These are phyloP conservation scores for Aradus depressus DNA, from an alignment of 2,888 invertebrate species.

Conservation along the genomic window DNA sequence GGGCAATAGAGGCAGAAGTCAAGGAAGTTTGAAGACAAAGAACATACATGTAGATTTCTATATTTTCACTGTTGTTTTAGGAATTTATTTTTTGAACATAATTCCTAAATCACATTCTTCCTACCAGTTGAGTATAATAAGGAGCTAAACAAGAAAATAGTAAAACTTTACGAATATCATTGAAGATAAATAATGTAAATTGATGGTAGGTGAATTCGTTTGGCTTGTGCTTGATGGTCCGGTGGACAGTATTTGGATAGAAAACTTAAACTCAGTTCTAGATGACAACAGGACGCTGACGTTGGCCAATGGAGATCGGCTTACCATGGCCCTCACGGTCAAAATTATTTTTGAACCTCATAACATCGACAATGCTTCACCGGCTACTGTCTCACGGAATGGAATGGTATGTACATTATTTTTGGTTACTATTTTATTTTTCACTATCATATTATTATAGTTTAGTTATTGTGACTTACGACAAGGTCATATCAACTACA, in stretches of 20 bases:
- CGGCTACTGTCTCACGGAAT: conserved; percentile 89
- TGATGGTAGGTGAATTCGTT: conserved; percentile 57
- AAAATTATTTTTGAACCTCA: conserved; percentile 96
- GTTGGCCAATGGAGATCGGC: conserved; percentile 86
- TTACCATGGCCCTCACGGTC: conserved; percentile 86
- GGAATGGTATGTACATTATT: conserved; percentile 51
- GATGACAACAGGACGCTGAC: conserved; percentile 95
- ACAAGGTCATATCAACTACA: not conserved
- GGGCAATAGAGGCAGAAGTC: no score
- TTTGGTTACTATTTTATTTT: not conserved
- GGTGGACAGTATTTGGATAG: conserved; percentile 97
- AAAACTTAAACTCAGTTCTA: conserved; percentile 90
- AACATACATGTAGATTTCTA: no score
- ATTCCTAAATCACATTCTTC: not conserved
- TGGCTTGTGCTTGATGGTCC: conserved; percentile 95
- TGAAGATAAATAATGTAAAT: not conserved
- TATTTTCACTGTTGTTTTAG: not conserved
- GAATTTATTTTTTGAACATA: not conserved
- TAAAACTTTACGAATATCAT: not conserved
- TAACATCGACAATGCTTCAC: conserved; percentile 95
- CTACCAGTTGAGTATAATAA: not conserved
- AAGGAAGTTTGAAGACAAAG: no score
- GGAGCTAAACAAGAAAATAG: not conserved
- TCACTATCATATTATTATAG: not conserved
- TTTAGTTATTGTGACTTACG: not conserved